Conservation (phyloP, 2,113 vertebrate genomes). For the Chaetodon auriga region DNA sequence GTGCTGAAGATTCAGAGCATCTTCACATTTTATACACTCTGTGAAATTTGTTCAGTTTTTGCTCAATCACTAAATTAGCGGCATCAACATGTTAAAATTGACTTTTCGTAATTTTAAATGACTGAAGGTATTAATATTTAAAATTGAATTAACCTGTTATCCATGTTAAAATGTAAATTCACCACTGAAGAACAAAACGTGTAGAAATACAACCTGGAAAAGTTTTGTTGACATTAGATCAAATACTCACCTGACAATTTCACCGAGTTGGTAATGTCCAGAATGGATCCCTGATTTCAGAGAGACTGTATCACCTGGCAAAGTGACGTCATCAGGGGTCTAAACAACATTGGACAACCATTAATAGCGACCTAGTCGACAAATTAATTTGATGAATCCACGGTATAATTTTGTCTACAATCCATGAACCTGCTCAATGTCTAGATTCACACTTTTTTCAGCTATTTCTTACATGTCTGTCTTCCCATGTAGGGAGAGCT, state of each 20-base stretch:
- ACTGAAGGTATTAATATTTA: not conserved
- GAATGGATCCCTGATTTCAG: conserved; percentile 63
- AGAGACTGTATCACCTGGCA: conserved; percentile 49
- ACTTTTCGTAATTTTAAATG: not conserved
- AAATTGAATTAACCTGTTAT: not conserved
- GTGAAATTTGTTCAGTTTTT: too few species aligned
- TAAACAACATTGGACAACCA: conserved; percentile 29
- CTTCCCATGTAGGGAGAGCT: not conserved
- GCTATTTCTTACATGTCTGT: not conserved
- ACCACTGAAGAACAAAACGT: not conserved
- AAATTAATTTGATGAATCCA: not conserved
- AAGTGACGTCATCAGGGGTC: conserved; percentile 76
- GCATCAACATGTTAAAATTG: too few species aligned
- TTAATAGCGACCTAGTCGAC: not conserved
- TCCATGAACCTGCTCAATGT: not conserved
- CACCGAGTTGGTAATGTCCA: conserved; percentile 61
- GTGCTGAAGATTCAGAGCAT: too few species aligned
- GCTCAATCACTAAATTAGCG: too few species aligned
- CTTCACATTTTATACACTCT: too few species aligned
- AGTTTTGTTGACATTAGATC: not conserved
- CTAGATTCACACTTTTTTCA: not conserved
- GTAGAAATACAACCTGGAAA: not conserved
- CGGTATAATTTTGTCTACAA: not conserved
- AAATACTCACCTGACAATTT: conserved; percentile 73
- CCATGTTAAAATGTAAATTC: not conserved